These are phyloP conservation scores for Porites lutea DNA, from an alignment of 64 coral and sea anemone genomes.

Conservation along the genomic window DNA sequence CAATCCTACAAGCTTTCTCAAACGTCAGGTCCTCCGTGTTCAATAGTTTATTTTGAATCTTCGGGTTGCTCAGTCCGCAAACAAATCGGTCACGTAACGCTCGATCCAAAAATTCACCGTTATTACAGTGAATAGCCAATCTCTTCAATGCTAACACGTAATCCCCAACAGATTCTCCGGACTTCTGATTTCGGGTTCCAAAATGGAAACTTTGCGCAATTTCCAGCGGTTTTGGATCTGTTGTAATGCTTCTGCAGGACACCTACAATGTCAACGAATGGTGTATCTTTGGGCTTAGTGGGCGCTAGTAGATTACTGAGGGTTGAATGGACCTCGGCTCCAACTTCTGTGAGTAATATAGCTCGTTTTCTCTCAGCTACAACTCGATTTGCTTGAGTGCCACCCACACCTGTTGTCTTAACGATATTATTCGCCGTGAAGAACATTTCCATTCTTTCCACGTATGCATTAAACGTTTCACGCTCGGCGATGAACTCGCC, in stretches of 20 bases:
- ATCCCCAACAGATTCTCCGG: conserved; percentile 45
- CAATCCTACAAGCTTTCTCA: conserved; percentile 65
- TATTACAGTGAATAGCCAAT: conserved; percentile 66
- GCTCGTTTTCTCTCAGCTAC: conserved; percentile 70
- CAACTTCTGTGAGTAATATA: conserved; percentile 74
- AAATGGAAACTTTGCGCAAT: conserved; percentile 63
- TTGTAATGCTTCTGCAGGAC: conserved; percentile 66
- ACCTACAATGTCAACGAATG: conserved; percentile 10
- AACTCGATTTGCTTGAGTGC: conserved; percentile 31
- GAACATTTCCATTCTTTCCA: conserved; percentile 77
- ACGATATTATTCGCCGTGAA: conserved; percentile 59
- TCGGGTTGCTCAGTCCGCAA: conserved; percentile 43
- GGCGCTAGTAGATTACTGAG: conserved; percentile 54
- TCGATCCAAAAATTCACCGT: conserved; percentile 52
- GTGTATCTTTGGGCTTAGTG: conserved; percentile 56
- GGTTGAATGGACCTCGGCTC: conserved; percentile 62
- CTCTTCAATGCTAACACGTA: conserved; percentile 38
- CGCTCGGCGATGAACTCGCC: conserved; percentile 42
- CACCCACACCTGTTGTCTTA: conserved; percentile 49
- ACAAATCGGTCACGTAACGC: conserved; percentile 63
- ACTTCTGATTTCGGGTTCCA: conserved; percentile 60
- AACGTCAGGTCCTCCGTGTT: conserved; percentile 66
- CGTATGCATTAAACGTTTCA: conserved; percentile 64
- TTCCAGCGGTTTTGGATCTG: conserved; percentile 25
- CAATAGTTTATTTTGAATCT: conserved; percentile 80